A percentile compares a stretch with the other conserved stretches of the same genome.
Conservation (phyloP, 2,888 invertebrate species). For the Tridacna crocea region DNA sequence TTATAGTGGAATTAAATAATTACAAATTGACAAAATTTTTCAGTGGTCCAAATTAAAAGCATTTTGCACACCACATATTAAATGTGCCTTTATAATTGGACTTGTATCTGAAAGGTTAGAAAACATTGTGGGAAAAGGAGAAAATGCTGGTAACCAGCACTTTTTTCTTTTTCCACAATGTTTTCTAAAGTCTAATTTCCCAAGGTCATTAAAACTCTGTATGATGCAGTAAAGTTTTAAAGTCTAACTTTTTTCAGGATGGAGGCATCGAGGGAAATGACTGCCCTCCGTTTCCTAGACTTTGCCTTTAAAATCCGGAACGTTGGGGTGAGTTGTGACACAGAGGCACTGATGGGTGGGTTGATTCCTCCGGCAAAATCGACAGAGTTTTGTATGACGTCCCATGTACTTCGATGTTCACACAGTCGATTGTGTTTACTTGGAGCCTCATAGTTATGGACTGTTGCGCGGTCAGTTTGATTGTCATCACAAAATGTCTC, state of each 20-base stretch:
- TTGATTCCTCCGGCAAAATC: conserved; percentile 75
- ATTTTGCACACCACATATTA: too few species aligned
- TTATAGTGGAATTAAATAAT: too few species aligned
- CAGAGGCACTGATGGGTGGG: conserved; percentile 37
- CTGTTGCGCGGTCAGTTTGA: conserved; percentile 45
- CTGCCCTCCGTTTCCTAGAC: conserved; percentile 56
- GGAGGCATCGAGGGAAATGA: conserved; percentile 62
- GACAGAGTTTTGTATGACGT: conserved; percentile 84
- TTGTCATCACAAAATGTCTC: conserved; percentile 87
- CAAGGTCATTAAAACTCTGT: too few species aligned
- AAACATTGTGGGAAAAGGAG: too few species aligned
- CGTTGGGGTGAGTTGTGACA: conserved; percentile 61
- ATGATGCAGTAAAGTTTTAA: too few species aligned
- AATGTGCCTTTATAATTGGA: too few species aligned
- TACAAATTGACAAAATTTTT: too few species aligned
- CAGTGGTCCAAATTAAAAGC: too few species aligned
- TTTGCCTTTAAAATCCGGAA: conserved; percentile 67
- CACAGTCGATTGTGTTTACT: conserved; percentile 89
- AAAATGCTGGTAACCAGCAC: too few species aligned
- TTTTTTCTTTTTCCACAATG: too few species aligned
- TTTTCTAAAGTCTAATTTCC: too few species aligned
- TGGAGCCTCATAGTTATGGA: conserved; percentile 87
- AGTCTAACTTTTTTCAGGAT: background rate
- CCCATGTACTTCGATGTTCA: conserved; percentile 87
- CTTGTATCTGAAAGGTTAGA: too few species aligned